phyloP scores from a whole-genome alignment of 2,888 invertebrate species.

The Calliopum simillimum region DNA sequence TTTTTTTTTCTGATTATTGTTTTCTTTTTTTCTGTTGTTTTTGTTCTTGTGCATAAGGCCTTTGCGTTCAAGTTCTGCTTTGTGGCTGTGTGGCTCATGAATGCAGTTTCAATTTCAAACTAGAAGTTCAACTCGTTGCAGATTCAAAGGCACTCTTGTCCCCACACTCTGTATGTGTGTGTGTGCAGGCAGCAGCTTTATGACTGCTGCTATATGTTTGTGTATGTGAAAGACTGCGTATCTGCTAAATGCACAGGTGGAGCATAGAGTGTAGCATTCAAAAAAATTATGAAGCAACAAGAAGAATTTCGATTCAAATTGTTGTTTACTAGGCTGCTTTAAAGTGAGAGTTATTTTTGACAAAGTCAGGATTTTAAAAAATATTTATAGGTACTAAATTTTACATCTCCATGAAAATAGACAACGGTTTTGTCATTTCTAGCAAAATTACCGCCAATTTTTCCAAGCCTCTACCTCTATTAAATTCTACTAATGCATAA shows the following conservation, averaged over 20 bases:
- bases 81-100: slow-evolving; percentile 9
- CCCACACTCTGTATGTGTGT: not conserved
- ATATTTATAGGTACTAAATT: no score
- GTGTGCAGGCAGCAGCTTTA: no score
- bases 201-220: no score
- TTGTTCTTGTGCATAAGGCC: slow-evolving; percentile 8
- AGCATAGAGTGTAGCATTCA: not conserved
- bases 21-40: not conserved
- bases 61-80: not conserved
- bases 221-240: not conserved
- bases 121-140: slow-evolving; percentile 16
- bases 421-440: no score
- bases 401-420: no score
- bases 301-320: slow-evolving; percentile 8
- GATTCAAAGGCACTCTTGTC: not conserved
- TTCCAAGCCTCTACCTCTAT: no score
- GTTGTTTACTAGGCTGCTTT: no score
- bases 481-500: no score
- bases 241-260: slow-evolving; percentile 27
- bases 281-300: slow-evolving; percentile 19
- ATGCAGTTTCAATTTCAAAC: slow-evolving; percentile 27
- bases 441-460: no score
- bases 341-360: no score
- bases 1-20: not conserved
- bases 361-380: no score